Percentiles rank a stretch among this genome's conserved stretches.
These are phyloP conservation scores for Corythaeola cristata DNA, from an alignment of 2,113 vertebrate species.

Conservation along the genomic window DNA sequence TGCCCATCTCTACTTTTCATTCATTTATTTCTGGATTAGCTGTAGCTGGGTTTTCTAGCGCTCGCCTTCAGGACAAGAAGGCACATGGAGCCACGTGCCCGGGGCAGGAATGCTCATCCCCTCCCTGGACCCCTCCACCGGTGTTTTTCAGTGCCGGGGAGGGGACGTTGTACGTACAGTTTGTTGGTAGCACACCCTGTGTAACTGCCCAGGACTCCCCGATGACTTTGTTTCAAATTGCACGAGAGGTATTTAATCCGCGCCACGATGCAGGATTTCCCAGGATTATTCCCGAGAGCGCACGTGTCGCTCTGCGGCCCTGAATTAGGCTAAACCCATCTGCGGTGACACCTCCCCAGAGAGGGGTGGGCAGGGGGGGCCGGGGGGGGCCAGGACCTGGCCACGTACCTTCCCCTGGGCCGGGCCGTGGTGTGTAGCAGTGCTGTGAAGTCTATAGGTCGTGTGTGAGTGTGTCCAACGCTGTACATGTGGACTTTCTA, in stretches of 20 bases:
- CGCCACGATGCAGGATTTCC: not conserved
- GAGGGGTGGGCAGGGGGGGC: not conserved
- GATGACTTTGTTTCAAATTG: not conserved
- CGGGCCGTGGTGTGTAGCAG: not conserved
- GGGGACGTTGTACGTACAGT: fast-evolving
- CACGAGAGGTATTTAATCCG: not conserved
- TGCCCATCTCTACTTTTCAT: fast-evolving
- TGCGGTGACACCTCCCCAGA: not conserved
- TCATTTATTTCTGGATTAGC: not conserved
- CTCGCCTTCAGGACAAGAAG: not conserved
- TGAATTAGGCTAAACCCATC: not conserved
- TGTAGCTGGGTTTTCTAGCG: not conserved
- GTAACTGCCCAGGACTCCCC: not conserved
- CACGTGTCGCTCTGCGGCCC: not conserved
- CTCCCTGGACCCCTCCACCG: not conserved
- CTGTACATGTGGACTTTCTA: conserved; percentile 60
- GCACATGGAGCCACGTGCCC: fast-evolving
- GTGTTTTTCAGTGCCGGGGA: fast-evolving
- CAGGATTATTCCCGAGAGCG: not conserved
- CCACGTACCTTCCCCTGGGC: not conserved
- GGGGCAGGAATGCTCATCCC: not conserved
- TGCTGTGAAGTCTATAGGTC: conserved; percentile 26
- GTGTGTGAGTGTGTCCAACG: conserved; percentile 50
- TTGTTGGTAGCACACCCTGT: not conserved
- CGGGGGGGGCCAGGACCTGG: not conserved